phyloP scores from a whole-genome alignment of 1,140 invertebrate genomes.

The Tribolium madens region DNA sequence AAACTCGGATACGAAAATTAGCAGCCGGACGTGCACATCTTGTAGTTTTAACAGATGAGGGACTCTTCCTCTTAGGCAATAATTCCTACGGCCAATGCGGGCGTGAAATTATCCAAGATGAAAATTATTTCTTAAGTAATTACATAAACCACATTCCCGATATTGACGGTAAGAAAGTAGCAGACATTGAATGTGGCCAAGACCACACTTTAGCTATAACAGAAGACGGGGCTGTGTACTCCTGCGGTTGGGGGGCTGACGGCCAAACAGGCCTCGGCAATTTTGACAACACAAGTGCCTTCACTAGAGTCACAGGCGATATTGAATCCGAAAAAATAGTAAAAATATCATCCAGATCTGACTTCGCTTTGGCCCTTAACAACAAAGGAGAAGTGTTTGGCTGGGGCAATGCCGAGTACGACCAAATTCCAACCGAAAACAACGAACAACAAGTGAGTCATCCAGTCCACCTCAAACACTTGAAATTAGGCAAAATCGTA shows the following conservation, averaged over 20 bases:
- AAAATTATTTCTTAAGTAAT: constrained; percentile 78
- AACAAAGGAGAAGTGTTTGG: constrained; percentile 94
- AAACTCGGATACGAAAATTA: constrained; percentile 71
- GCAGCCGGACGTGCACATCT: constrained; percentile 91
- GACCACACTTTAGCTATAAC: constrained; percentile 90
- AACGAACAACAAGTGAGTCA: constrained; percentile 75
- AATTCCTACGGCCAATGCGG: constrained; percentile 97
- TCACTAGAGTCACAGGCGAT: constrained; percentile 81
- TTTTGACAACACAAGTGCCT: constrained; percentile 72
- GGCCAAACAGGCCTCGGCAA: constrained; percentile 91
- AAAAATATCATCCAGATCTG: constrained; percentile 82
- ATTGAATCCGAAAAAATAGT: constrained; percentile 85
- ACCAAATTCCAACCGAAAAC: constrained; percentile 75
- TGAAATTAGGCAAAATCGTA: constrained; percentile 79
- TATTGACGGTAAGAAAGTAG: constrained; percentile 75
- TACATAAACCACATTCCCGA: constrained; percentile 75
- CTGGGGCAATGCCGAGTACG: constrained; percentile 97
- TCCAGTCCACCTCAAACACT: constrained; percentile 75
- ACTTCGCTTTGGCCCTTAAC: constrained; percentile 91
- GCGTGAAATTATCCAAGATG: constrained; percentile 80
- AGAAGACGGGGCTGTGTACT: constrained; percentile 83
- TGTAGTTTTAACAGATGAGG: constrained; percentile 82
- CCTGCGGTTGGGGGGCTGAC: constrained; percentile 95
- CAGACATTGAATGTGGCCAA: constrained; percentile 85
- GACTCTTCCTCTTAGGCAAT: constrained; percentile 89